Evolutionary conservation across 2,113 vertebrate species (phyloP).

Genomic region (Microtus pennsylvanicus): DNA sequence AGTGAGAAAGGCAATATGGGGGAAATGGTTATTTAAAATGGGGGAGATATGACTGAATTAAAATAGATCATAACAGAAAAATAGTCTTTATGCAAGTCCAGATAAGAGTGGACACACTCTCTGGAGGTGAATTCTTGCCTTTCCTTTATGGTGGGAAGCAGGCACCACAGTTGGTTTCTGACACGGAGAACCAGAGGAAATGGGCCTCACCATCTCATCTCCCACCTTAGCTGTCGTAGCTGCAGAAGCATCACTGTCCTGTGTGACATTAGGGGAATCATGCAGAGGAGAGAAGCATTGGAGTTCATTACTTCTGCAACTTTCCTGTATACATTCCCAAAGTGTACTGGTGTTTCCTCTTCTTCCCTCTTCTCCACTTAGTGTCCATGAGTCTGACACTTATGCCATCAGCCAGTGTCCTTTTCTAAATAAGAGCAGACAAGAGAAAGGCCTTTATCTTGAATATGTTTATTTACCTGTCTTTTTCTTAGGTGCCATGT

Average conservation of each 20-base stretch:
- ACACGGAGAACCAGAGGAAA: background rate
- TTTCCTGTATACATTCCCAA: slow-evolving; percentile 41
- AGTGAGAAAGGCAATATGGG: background rate
- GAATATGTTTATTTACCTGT: slow-evolving; percentile 16
- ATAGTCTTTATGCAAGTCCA: background rate
- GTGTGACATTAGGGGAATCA: background rate
- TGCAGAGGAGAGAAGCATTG: background rate
- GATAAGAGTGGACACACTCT: background rate
- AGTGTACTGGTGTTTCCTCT: background rate
- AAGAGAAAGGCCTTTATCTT: background rate
- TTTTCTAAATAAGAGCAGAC: slow-evolving; percentile 33
- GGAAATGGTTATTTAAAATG: slow-evolving; percentile 18
- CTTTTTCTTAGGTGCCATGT: background rate
- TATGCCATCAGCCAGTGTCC: background rate
- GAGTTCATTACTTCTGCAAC: background rate
- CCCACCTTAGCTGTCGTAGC: background rate
- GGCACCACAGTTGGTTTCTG: background rate
- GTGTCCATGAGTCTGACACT: background rate
- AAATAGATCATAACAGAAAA: background rate
- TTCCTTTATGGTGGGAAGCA: background rate
- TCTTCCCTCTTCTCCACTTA: background rate
- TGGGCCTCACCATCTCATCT: background rate
- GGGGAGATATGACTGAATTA: background rate
- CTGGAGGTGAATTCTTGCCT: background rate
- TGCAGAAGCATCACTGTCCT: background rate